These are phyloP conservation scores for Erpobdella octoculata DNA, from an alignment of 2,888 invertebrate genomes.

Conservation along the genomic window DNA sequence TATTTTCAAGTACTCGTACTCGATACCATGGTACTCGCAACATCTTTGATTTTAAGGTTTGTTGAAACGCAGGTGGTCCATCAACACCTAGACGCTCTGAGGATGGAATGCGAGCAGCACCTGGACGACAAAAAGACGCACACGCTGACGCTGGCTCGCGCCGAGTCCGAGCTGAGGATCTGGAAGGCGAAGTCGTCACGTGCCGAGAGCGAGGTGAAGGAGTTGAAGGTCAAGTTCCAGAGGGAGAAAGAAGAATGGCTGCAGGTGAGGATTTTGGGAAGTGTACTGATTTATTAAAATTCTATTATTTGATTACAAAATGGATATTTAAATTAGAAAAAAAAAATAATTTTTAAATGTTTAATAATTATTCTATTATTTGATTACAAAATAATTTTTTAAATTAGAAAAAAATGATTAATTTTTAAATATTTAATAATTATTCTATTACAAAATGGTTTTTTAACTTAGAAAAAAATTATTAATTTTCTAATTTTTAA, in stretches of 20 bases:
- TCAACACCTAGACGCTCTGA: conserved; percentile 61
- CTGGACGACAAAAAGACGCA: conserved; percentile 69
- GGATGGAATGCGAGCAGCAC: conserved; percentile 70
- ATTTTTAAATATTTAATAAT: too few species aligned
- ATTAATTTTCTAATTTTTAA: too few species aligned
- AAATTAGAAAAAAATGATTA: background rate
- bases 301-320: too few species aligned
- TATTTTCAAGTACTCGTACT: too few species aligned
- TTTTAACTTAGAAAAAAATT: too few species aligned
- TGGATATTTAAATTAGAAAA: too few species aligned
- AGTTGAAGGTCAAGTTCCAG: conserved; percentile 62
- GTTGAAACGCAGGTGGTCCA: conserved; percentile 56
- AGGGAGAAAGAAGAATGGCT: conserved; percentile 76
- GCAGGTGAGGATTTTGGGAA: conserved; percentile 24
- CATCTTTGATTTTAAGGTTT: background rate
- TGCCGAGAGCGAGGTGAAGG: conserved; percentile 44
- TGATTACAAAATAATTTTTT: too few species aligned
- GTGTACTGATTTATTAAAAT: too few species aligned
- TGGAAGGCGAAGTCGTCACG: conserved; percentile 20
- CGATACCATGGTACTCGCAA: too few species aligned
- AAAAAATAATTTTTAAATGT: too few species aligned
- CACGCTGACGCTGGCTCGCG: conserved; percentile 56
- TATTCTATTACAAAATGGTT: too few species aligned
- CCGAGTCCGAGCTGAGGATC: conserved; percentile 50
- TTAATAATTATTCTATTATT: too few species aligned